Conservation (phyloP, 2,797 vertebrate genomes). For the Labeo calbasu region DNA sequence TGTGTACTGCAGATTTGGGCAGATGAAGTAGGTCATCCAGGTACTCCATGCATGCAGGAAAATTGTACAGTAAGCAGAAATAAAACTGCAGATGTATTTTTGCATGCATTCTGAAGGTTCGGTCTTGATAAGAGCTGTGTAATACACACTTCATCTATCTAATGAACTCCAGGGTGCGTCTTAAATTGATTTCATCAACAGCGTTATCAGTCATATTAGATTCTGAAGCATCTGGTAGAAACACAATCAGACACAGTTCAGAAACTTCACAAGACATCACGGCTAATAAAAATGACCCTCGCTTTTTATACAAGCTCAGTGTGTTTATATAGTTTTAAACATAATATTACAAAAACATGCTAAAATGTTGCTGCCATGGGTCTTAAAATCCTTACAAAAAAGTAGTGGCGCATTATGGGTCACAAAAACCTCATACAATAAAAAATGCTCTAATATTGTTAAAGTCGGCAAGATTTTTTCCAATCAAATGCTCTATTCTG, state of each 20-base stretch:
- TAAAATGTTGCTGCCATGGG: not conserved
- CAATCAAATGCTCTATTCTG: not conserved
- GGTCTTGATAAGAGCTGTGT: not conserved
- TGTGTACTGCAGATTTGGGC: not conserved
- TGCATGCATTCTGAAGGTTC: not conserved
- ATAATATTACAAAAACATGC: not conserved
- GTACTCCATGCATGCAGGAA: not conserved
- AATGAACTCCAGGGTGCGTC: slow-evolving; percentile 56
- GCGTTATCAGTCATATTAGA: slow-evolving; percentile 57
- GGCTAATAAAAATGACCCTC: not conserved
- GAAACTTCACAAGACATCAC: slow-evolving; percentile 27
- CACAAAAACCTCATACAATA: no score
- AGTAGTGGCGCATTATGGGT: no score
- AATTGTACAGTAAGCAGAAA: slow-evolving; percentile 11
- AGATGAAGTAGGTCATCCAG: not conserved
- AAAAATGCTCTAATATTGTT: no score
- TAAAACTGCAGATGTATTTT: not conserved
- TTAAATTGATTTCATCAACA: slow-evolving; percentile 61
- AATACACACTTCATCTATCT: slow-evolving; percentile 44
- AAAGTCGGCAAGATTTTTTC: not conserved
- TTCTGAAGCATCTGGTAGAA: slow-evolving; percentile 41
- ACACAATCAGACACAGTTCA: slow-evolving; percentile 40
- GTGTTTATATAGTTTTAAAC: not conserved
- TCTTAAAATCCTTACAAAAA: no score
- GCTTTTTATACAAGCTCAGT: not conserved